Conservation (phyloP, 2,113 vertebrate species). For the Neogobius melanostomus region DNA sequence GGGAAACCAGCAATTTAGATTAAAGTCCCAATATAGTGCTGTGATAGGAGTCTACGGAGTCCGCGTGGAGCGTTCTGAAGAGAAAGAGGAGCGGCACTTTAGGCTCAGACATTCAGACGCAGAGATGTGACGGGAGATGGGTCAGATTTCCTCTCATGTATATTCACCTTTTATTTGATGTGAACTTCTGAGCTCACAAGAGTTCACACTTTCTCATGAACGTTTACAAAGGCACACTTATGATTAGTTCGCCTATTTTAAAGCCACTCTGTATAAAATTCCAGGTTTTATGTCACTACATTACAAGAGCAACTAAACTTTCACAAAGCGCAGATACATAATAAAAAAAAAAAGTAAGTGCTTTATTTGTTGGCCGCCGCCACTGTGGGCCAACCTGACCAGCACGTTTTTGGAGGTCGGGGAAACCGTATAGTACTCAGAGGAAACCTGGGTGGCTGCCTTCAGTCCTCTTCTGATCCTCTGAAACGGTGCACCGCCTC, state of each 20-base stretch:
- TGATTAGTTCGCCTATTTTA: neutral
- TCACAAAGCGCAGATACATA: too few relatives aligned
- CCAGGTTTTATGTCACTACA: neutral
- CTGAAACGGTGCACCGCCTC: too few relatives aligned
- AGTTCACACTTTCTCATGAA: constrained; percentile 1
- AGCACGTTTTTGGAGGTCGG: too few relatives aligned
- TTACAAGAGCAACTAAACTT: too few relatives aligned
- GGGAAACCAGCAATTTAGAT: constrained; percentile 53
- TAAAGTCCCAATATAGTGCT: constrained; percentile 26
- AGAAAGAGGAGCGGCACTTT: constrained; percentile 38
- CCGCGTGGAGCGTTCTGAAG: constrained; percentile 32
- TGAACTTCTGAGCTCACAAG: constrained; percentile 3
- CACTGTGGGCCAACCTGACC: too few relatives aligned
- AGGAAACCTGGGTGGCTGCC: too few relatives aligned
- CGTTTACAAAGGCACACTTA: neutral
- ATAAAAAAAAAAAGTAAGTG: too few relatives aligned
- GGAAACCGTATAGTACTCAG: too few relatives aligned
- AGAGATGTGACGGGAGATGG: neutral
- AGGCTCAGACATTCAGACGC: constrained; percentile 18
- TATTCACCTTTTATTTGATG: constrained; percentile 13
- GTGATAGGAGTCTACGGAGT: constrained; percentile 34
- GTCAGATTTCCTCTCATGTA: constrained; percentile 22
- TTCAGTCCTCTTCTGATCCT: too few relatives aligned
- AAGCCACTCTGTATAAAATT: neutral
- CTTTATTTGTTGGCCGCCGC: too few relatives aligned